These are phyloP conservation scores for Sebastes flavidus DNA, from an alignment of 2,797 vertebrate species.

Conservation along the genomic window DNA sequence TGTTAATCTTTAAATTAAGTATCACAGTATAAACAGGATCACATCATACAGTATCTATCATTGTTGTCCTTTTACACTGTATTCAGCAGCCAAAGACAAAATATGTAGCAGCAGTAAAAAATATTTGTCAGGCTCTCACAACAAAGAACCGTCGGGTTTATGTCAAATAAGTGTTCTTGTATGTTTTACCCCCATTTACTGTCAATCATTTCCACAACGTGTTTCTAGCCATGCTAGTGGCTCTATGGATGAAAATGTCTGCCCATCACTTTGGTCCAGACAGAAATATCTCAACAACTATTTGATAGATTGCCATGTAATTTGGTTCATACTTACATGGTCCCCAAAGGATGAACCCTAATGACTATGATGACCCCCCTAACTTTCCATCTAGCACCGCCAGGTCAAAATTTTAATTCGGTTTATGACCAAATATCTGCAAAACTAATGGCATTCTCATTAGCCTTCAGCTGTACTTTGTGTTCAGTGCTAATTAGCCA, in stretches of 20 bases:
- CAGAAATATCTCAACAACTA: too few species aligned
- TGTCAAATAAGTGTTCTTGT: not conserved
- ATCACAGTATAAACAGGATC: not conserved
- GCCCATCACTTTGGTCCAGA: not conserved
- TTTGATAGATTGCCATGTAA: not conserved
- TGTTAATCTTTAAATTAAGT: not conserved
- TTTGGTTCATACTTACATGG: not conserved
- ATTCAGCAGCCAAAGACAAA: not conserved
- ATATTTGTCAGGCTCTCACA: not conserved
- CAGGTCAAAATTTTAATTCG: not conserved
- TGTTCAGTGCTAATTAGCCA: not conserved
- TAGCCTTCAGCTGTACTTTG: not conserved
- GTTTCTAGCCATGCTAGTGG: not conserved
- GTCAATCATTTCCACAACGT: not conserved
- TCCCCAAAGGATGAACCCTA: not conserved
- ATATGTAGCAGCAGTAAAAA: conserved; percentile 28
- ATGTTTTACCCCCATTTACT: not conserved
- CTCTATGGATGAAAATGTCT: not conserved
- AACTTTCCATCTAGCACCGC: not conserved
- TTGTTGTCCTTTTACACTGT: not conserved
- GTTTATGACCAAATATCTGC: not conserved
- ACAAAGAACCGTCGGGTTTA: not conserved
- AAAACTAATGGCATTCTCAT: not conserved
- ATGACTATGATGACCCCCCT: not conserved
- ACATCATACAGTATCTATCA: not conserved